These are phyloP conservation scores for Bergia puertoricense DNA, from an alignment of 92 coral and sea anemone genomes.

Conservation along the genomic window DNA sequence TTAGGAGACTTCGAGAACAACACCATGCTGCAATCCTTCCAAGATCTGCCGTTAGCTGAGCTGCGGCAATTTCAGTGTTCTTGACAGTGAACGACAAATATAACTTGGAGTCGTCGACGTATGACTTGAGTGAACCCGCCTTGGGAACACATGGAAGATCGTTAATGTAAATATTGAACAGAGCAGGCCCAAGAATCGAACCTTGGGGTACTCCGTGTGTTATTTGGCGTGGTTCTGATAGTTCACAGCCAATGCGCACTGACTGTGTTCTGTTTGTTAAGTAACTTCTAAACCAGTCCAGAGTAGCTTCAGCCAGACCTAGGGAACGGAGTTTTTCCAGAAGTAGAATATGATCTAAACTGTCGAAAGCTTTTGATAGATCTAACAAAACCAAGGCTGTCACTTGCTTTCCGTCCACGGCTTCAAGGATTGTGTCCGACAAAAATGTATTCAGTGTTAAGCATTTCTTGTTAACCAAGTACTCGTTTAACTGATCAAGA, in stretches of 20 bases:
- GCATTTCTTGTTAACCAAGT: conserved; percentile 8
- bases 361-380: conserved; percentile 59
- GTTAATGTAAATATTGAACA: conserved; percentile 14
- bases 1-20: conserved; percentile 15
- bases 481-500: conserved; percentile 22
- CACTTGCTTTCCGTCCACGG: conserved; percentile 54
- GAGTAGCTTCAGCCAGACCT: conserved; percentile 4
- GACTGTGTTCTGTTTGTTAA: background rate
- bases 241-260: conserved; percentile 22
- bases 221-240: conserved; percentile 25
- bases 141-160: conserved; percentile 21
- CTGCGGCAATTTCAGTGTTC: conserved; percentile 15
- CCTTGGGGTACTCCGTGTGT: conserved; percentile 24
- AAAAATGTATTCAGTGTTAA: conserved; percentile 46
- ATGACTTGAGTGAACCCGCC: background rate
- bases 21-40: conserved; percentile 34
- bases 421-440: conserved; percentile 45
- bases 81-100: conserved; percentile 17
- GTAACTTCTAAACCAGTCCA: background rate
- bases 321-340: background rate
- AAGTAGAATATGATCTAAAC: conserved; percentile 36
- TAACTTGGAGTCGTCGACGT: too few relatives aligned
- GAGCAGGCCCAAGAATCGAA: conserved; percentile 7
- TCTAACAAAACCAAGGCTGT: conserved; percentile 53
- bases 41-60: conserved; percentile 19